Percentiles rank a stretch among this genome's conserved stretches.
Conservation (phyloP, 92 coral and sea anemone genomes). For the Nematostella vectensis region DNA sequence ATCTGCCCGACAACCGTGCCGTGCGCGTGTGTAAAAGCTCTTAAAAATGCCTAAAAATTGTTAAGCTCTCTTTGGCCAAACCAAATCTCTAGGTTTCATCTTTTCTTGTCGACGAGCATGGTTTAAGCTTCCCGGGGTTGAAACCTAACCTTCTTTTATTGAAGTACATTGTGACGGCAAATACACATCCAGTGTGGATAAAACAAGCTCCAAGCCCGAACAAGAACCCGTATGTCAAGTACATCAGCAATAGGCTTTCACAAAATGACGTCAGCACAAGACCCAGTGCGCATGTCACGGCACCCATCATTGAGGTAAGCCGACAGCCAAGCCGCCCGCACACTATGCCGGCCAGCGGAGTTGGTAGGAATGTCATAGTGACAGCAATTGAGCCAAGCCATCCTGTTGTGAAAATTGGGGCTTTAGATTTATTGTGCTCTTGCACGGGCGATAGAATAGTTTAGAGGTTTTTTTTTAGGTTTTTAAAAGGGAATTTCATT, state of each 20-base stretch:
- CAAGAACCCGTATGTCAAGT: slow-evolving; percentile 48
- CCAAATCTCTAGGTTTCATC: no score
- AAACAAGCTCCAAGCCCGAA: slow-evolving; percentile 59
- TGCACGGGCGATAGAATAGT: no score
- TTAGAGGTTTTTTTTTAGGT: no score
- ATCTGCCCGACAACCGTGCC: no score
- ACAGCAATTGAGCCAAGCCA: slow-evolving; percentile 24
- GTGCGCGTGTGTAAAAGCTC: no score
- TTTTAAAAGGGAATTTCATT: no score
- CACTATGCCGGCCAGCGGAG: slow-evolving; percentile 16
- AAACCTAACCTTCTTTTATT: slow-evolving; percentile 4
- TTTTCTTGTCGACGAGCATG: no score
- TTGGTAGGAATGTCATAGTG: neutral
- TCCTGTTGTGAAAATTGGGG: slow-evolving; percentile 5
- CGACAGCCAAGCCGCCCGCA: slow-evolving; percentile 13
- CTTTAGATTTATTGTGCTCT: no score
- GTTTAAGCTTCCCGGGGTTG: no score
- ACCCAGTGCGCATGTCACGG: slow-evolving; percentile 17
- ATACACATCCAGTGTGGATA: slow-evolving; percentile 9
- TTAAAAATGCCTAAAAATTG: no score
- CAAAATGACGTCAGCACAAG: slow-evolving; percentile 44
- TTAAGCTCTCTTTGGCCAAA: no score
- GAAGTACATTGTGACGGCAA: slow-evolving; percentile 14
- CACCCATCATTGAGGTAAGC: slow-evolving; percentile 6
- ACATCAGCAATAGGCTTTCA: slow-evolving; percentile 33